phyloP scores from a whole-genome alignment of 2,797 vertebrate genomes.

The Rachycentron canadum region DNA sequence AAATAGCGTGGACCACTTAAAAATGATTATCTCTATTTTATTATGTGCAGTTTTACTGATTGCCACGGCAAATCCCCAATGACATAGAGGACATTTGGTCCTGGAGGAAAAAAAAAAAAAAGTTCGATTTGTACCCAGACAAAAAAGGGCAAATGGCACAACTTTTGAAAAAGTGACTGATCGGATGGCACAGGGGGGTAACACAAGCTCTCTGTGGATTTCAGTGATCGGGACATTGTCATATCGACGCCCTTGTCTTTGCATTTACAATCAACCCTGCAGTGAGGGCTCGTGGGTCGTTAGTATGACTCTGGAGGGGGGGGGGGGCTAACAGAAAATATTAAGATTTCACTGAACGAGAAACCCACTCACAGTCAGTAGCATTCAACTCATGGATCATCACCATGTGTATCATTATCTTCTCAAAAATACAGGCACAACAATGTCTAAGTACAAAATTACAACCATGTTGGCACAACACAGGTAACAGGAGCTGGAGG shows the following conservation, averaged over 20 bases:
- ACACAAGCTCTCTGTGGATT: constrained; percentile 51
- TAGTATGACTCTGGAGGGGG: constrained; percentile 24
- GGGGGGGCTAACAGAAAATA: constrained; percentile 1
- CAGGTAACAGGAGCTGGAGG: constrained; percentile 36
- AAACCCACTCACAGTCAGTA: constrained; percentile 67
- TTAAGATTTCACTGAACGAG: constrained; percentile 20
- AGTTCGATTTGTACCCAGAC: constrained; percentile 66
- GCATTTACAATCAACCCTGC: constrained; percentile 66
- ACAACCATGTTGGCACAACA: constrained; percentile 63
- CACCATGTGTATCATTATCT: constrained; percentile 58
- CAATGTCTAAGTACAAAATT: constrained; percentile 45
- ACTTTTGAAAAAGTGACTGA: constrained; percentile 58
- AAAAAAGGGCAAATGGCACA: constrained; percentile 76
- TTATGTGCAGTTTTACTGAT: constrained; percentile 78
- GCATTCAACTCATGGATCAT: constrained; percentile 68
- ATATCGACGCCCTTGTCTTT: constrained; percentile 15
- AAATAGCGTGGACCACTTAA: constrained; percentile 68
- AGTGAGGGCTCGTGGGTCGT: constrained; percentile 19
- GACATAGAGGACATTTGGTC: constrained; percentile 80
- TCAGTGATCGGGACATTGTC: constrained; percentile 8
- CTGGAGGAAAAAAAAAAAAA: constrained; percentile 52
- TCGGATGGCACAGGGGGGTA: constrained; percentile 51
- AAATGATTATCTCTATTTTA: constrained; percentile 78
- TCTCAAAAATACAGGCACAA: constrained; percentile 61
- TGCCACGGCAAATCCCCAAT: constrained; percentile 78